Conservation (phyloP, 2,888 invertebrate species). For the Mellilla xanthometata region DNA sequence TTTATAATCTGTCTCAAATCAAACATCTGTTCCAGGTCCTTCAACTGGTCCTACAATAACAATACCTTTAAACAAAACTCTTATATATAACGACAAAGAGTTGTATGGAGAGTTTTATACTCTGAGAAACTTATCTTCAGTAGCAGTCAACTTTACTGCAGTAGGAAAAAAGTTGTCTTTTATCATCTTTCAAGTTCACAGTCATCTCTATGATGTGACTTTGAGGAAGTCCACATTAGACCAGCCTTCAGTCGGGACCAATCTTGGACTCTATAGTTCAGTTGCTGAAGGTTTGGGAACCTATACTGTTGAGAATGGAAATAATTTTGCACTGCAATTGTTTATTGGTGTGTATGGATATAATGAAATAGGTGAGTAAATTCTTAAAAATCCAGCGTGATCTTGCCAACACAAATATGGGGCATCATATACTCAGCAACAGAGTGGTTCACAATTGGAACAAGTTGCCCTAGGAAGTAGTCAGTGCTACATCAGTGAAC, state of each 20-base stretch:
- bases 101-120: constrained; percentile 51
- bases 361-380: constrained; percentile 65
- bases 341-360: constrained; percentile 82
- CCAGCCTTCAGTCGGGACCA: constrained; percentile 78
- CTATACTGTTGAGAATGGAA: constrained; percentile 74
- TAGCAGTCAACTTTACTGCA: constrained; percentile 64
- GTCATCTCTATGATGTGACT: constrained; percentile 79
- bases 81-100: constrained; percentile 48
- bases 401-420: too few species aligned
- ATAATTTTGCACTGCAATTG: constrained; percentile 45
- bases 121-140: constrained; percentile 46
- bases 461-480: too few species aligned
- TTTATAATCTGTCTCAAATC: too few species aligned
- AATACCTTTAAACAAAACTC: constrained; percentile 55
- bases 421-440: too few species aligned
- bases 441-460: too few species aligned
- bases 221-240: constrained; percentile 67
- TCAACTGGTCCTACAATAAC: constrained; percentile 51
- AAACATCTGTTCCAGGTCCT: constrained; percentile 49
- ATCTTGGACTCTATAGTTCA: constrained; percentile 80
- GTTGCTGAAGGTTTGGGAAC: constrained; percentile 42
- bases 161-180: constrained; percentile 74
- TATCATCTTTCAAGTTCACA: constrained; percentile 85
- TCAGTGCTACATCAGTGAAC: too few species aligned
- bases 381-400: too few species aligned